A percentile compares a stretch with the other conserved stretches of the same genome.
phyloP scores from a whole-genome alignment of 2,888 invertebrate genomes.

The Cantharis rustica region DNA sequence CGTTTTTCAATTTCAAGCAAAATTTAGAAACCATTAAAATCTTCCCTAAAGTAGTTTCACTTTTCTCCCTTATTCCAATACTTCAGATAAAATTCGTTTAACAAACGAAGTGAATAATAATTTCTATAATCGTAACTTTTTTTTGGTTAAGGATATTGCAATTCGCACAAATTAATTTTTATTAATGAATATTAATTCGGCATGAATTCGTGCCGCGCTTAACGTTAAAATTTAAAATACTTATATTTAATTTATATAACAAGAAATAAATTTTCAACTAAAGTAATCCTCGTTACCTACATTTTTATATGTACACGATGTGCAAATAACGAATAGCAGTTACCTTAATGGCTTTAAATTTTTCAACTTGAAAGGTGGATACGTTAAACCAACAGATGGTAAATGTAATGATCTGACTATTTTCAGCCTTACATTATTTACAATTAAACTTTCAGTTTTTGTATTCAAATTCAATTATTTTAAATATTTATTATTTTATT shows the following conservation, averaged over 20 bases:
- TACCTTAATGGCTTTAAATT: neutral
- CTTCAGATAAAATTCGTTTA: neutral
- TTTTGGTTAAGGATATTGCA: neutral
- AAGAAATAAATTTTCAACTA: neutral
- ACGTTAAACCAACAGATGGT: neutral
- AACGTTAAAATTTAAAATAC: neutral
- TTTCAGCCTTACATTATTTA: neutral
- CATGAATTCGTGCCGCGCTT: no score
- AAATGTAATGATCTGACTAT: neutral
- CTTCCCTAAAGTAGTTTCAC: conserved; percentile 1
- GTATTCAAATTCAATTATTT: no score
- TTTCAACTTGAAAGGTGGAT: neutral
- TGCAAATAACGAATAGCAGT: neutral
- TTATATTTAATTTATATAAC: neutral
- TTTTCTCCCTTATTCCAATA: conserved; percentile 8
- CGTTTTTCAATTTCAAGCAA: conserved; percentile 25
- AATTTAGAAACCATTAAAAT: conserved; percentile 14
- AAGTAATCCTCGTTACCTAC: neutral
- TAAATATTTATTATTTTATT: no score
- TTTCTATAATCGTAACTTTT: neutral
- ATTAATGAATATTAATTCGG: no score
- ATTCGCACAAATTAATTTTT: no score
- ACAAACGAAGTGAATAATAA: neutral
- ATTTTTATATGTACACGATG: neutral
- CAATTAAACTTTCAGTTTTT: neutral